A percentile compares a stretch with the other conserved stretches of the same genome.
Evolutionary conservation across 2,797 vertebrate species (phyloP).

Genomic region (Notolabrus celidotus): DNA sequence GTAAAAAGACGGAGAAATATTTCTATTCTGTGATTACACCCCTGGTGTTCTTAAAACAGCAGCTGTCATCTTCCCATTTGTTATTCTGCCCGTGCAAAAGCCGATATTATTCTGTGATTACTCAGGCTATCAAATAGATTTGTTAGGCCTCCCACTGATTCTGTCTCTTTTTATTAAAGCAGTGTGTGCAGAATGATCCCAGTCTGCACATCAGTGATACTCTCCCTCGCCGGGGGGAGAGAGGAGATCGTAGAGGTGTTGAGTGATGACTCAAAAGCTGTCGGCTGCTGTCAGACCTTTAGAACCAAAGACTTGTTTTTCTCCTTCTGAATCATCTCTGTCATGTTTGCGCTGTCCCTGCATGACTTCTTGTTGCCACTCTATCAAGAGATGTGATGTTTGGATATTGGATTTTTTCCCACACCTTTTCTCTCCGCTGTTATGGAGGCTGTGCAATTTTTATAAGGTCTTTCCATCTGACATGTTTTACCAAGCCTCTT

Average conservation of each 20-base stretch:
- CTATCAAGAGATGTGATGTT: constrained; percentile 36
- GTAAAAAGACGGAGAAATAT: background rate
- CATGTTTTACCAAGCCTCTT: constrained; percentile 1
- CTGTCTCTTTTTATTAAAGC: constrained; percentile 43
- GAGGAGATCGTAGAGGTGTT: constrained; percentile 14
- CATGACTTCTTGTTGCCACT: constrained; percentile 1
- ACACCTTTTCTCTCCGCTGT: background rate
- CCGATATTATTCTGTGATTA: constrained; percentile 40
- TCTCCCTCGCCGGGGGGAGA: background rate
- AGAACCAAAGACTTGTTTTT: constrained; percentile 30
- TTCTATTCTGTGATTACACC: constrained; percentile 2
- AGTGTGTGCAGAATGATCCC: constrained; percentile 40
- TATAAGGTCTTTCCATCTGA: constrained; percentile 11
- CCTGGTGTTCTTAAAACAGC: constrained; percentile 12
- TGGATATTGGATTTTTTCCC: constrained; percentile 28
- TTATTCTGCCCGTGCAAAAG: constrained; percentile 11
- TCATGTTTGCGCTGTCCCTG: constrained; percentile 48
- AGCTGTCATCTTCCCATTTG: constrained; percentile 12
- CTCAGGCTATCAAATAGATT: constrained; percentile 30
- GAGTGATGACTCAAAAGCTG: constrained; percentile 50
- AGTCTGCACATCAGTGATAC: constrained; percentile 17
- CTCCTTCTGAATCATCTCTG: constrained; percentile 47
- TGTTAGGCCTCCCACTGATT: constrained; percentile 42
- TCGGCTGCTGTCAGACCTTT: constrained; percentile 39
- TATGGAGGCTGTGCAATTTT: constrained; percentile 3